Base-by-base conservation (phyloP, 2,888 invertebrate species). In the Aporophyla nigra region DNA sequence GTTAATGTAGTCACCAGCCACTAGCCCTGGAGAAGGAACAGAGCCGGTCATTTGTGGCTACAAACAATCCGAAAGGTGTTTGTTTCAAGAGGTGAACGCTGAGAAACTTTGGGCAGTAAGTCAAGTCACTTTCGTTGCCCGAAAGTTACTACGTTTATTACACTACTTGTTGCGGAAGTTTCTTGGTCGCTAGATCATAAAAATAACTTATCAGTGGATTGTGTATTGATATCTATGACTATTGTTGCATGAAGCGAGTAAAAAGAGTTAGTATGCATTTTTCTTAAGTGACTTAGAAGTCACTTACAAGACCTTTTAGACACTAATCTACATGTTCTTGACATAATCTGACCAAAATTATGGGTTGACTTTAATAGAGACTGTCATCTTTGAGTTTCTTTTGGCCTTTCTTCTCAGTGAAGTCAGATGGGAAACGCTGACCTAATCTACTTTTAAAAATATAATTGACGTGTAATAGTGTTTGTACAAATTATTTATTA, bases 51-150 rank as follows among this genome's bases (percentile, higher is more conserved):
- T 79, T 85, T 85, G 80, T 65, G 86, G 79, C 54, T 74, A 56
- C 53, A 68, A 73, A 70, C 83, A 58, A 85, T 86, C 63, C 70
- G 62, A 71, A 80, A 83, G 84, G 86, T 83, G 76, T 84, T 84
- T 80, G 70, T 71, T 73, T 59, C 74, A 71, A 72, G 54, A 61
- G 74, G 27, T 70, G 58, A 21, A 56, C n/a, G 19, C n/a, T 63
- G 5, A 12, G 59, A 40, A 76, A 71, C 16, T 80, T 59, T 27
- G 7, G 21, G 27, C 86, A 86, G 84, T 85, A 86, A 73, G 74
- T 80, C 72, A 76, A 79, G 54, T 80, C 70, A 58, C 62, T 76
- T 68, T 63, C 51, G 72, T 56, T 76, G 33, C 27, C 51, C 40
- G 61, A 84, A 72, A 67, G 33, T 70, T 83, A 53, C 51, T 59